These are phyloP conservation scores for Eulemur rubriventer DNA, from an alignment of 2,797 vertebrate genomes.

Conservation along the genomic window DNA sequence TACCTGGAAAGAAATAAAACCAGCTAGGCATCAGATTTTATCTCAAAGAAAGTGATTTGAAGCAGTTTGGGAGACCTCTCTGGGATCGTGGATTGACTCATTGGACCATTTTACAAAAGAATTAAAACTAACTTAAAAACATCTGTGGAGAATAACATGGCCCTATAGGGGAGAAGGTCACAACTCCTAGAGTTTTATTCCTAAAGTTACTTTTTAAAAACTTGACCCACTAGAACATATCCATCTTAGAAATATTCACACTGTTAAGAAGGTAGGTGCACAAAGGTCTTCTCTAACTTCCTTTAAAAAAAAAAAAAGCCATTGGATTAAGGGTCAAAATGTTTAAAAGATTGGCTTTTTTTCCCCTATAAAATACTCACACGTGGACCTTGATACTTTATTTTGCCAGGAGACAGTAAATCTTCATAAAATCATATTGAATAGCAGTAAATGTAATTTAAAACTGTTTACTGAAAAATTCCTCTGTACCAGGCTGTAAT, in stretches of 20 bases:
- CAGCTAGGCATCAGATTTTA: background rate
- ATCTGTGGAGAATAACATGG: background rate
- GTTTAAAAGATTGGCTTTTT: background rate
- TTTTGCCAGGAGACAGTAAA: slow-evolving; percentile 30
- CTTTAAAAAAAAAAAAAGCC: background rate
- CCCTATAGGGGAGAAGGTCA: background rate
- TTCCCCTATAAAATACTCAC: background rate
- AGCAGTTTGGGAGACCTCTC: background rate
- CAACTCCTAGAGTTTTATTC: background rate
- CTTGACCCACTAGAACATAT: background rate
- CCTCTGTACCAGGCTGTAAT: background rate
- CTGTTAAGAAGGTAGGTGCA: background rate
- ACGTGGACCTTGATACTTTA: background rate
- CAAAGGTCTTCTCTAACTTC: background rate
- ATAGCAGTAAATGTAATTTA: background rate
- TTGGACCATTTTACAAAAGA: background rate
- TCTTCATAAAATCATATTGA: background rate
- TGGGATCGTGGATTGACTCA: background rate
- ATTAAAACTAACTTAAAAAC: slow-evolving; percentile 4
- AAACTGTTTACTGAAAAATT: slow-evolving; percentile 32
- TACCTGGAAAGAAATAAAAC: background rate
- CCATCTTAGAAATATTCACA: background rate
- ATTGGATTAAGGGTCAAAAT: background rate
- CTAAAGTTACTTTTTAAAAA: background rate
- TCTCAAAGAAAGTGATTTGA: background rate